Conservation (phyloP, 2,888 invertebrate species). For the Rhamphomyia laevipes region DNA sequence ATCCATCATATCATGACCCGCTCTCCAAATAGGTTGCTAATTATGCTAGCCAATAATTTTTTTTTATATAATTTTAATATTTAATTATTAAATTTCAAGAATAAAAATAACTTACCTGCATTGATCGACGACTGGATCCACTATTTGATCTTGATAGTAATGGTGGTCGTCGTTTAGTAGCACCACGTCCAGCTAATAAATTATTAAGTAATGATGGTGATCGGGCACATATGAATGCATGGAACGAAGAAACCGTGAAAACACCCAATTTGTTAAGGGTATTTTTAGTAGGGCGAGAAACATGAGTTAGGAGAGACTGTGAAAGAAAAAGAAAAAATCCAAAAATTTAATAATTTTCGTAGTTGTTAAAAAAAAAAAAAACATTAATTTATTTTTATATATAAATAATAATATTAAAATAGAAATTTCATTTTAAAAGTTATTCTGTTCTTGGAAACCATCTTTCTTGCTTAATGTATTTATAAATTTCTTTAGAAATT, state of each 20-base stretch:
- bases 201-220: constrained; percentile 89
- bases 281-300: constrained; percentile 88
- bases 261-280: constrained; percentile 91
- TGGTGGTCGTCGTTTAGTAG: constrained; percentile 82
- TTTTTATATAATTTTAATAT: not conserved
- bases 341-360: no score
- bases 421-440: no score
- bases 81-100: not conserved
- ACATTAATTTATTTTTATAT: no score
- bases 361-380: no score
- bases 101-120: constrained; percentile 50
- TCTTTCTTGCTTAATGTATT: no score
- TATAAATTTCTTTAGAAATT: no score
- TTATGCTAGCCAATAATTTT: no score
- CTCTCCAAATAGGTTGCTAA: no score
- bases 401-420: no score
- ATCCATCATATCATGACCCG: no score
- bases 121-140: constrained; percentile 73
- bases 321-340: constrained; percentile 30
- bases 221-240: constrained; percentile 93
- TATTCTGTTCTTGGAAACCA: no score
- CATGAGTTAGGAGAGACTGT: constrained; percentile 89
- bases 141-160: constrained; percentile 81
- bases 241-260: constrained; percentile 95
- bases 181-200: constrained; percentile 78